Conservation (phyloP, 1,140 invertebrate genomes). For the Popillia japonica region DNA sequence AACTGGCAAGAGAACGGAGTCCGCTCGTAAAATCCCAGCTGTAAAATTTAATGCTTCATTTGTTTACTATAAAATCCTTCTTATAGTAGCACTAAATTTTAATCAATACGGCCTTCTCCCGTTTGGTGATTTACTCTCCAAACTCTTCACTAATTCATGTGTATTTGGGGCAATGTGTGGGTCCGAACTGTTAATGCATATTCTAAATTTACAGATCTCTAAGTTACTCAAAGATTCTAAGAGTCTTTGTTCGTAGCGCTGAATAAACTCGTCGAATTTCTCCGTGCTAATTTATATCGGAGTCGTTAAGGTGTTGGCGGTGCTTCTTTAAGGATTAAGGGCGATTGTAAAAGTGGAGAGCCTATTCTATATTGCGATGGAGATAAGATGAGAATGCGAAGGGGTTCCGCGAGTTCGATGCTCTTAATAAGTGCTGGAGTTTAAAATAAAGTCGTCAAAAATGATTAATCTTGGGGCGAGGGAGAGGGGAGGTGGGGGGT, state of each 20-base stretch:
- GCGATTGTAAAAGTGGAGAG: background rate
- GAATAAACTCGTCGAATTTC: background rate
- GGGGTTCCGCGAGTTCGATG: background rate
- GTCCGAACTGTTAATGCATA: background rate
- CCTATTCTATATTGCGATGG: background rate
- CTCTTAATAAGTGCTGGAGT: too few relatives aligned
- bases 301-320: background rate
- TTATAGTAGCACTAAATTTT: conserved; percentile 31
- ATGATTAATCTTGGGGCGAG: too few relatives aligned
- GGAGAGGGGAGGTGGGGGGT: too few relatives aligned
- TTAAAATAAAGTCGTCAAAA: too few relatives aligned
- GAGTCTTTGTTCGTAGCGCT: background rate
- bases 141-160: conserved; percentile 10
- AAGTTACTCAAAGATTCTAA: too few relatives aligned
- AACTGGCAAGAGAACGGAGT: background rate
- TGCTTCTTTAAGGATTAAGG: background rate
- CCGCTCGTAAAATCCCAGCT: conserved; percentile 28
- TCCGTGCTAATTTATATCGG: background rate
- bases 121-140: conserved; percentile 1
- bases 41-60: conserved; percentile 35
- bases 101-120: conserved; percentile 9
- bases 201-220: conserved; percentile 12
- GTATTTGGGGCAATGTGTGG: background rate
- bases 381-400: background rate
- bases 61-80: conserved; percentile 33